Base-by-base conservation (phyloP, 2,888 invertebrate species). In the Tiliacea citrago region DNA sequence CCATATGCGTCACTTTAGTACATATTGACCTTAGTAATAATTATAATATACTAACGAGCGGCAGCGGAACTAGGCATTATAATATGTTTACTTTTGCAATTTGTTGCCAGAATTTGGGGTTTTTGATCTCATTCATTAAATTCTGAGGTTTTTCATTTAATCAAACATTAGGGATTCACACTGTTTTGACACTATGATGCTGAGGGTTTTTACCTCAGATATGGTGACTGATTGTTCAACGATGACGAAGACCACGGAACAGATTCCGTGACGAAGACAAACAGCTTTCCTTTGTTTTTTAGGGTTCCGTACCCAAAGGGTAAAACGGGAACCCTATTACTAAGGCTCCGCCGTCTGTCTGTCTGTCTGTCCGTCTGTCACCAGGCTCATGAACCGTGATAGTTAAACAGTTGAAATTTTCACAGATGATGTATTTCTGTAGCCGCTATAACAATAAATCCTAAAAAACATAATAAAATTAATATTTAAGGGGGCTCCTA, bases 21-120 rank as follows among this genome's bases (percentile, higher is more conserved):
- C n/a, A n/a, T n/a, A 60, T 75, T 80, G 67, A 65, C 62, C 29
- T 66, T 66, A 74, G 69, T 58, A 68, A 53, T 65, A 4, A 57
- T 35, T 16, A 55, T 45, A 4, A 55, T 45, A 4, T 29, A 49
- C 35, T 47, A 29, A 77, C 29, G 8, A 58, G 29, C 39, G 18
- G n/a, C 42, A 57, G 21, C 47, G 16, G 35, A 66, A 39, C 29
- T 45, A 5, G 7, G 13, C 10, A 58, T 47, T 24, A 24, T 24
- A 2, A 8, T n/a, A n/a, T 47, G 39, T 69, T 57, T 62, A 63
- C 13, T 10, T 69, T 49, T 51, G 6, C 35, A 49, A 61, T 63
- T 62, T 63, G 51, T 51, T 35, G 13, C 35, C 16, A 8, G 39
- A 61, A 24, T 53, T 1, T 12, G 60, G 45, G 51, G 3, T 35